Percentiles rank a stretch among this genome's conserved stretches.
Evolutionary conservation across 2,888 invertebrate genomes (phyloP).

Genomic region (Drosophila neoperkinsi): DNA sequence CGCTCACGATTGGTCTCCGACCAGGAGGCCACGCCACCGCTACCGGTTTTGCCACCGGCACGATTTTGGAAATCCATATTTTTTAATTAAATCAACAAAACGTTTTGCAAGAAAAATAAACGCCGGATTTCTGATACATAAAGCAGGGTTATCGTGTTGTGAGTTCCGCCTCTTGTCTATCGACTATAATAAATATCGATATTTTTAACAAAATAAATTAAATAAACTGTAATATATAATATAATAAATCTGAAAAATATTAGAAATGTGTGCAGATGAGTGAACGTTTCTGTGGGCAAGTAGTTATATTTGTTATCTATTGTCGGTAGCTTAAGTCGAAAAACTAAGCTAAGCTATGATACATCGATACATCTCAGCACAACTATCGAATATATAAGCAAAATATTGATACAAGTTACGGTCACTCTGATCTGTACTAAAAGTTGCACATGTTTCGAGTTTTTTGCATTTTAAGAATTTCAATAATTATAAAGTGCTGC

Average conservation of each 20-base stretch:
- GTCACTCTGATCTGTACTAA: slow-evolving; percentile 11
- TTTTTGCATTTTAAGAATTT: slow-evolving; percentile 26
- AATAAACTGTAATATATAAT: neutral
- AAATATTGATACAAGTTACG: neutral
- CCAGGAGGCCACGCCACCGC: slow-evolving; percentile 99
- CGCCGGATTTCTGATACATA: slow-evolving; percentile 3
- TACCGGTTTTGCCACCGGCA: slow-evolving; percentile 99
- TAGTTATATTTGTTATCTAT: neutral
- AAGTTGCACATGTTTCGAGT: slow-evolving; percentile 48
- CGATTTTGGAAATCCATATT: slow-evolving; percentile 99
- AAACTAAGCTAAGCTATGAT: neutral
- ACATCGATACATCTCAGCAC: slow-evolving; percentile 5
- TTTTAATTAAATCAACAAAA: slow-evolving; percentile 28
- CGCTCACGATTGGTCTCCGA: slow-evolving; percentile 99
- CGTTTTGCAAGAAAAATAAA: slow-evolving; percentile 12
- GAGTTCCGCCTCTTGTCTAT: neutral
- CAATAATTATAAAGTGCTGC: slow-evolving; percentile 4
- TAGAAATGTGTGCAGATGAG: too few relatives aligned
- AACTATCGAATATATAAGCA: neutral
- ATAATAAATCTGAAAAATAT: neutral
- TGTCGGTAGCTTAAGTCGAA: neutral
- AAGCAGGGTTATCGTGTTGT: slow-evolving; percentile 14
- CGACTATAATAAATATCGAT: slow-evolving; percentile 1
- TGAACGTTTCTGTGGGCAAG: neutral
- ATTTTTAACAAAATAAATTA: neutral